These are phyloP conservation scores for Limnephilus auricula DNA, from an alignment of 2,888 invertebrate genomes.

Conservation along the genomic window DNA sequence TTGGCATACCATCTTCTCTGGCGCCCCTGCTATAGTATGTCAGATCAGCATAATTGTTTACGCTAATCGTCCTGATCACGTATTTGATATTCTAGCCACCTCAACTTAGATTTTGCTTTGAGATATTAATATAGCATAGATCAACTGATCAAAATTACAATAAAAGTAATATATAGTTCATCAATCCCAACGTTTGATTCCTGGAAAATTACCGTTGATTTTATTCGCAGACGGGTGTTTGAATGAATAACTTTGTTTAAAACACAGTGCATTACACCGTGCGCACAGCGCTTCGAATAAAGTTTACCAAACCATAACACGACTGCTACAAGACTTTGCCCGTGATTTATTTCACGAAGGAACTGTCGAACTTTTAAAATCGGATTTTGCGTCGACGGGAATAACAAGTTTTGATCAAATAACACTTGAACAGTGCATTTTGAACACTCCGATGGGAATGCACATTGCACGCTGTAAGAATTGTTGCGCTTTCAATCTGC, in stretches of 20 bases:
- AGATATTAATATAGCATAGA: too few relatives aligned
- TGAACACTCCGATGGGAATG: not conserved
- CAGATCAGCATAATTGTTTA: too few relatives aligned
- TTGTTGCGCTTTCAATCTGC: not conserved
- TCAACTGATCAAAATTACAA: too few relatives aligned
- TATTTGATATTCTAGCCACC: too few relatives aligned
- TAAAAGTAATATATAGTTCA: too few relatives aligned
- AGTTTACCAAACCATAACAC: not conserved
- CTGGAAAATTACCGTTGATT: not conserved
- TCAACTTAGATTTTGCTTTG: too few relatives aligned
- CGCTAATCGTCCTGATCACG: too few relatives aligned
- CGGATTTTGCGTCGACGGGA: not conserved
- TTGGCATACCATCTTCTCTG: too few relatives aligned
- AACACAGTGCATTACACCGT: not conserved
- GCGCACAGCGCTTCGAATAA: not conserved
- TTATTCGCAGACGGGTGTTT: not conserved
- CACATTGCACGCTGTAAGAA: not conserved
- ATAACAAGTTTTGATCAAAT: not conserved
- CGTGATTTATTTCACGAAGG: not conserved
- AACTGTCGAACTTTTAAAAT: not conserved
- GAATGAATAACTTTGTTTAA: not conserved
- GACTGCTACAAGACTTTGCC: not conserved
- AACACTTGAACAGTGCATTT: not conserved
- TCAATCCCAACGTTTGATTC: too few relatives aligned
- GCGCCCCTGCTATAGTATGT: too few relatives aligned